These are phyloP conservation scores for Melolontha melolontha DNA, from an alignment of 2,888 invertebrate species.

Conservation along the genomic window DNA sequence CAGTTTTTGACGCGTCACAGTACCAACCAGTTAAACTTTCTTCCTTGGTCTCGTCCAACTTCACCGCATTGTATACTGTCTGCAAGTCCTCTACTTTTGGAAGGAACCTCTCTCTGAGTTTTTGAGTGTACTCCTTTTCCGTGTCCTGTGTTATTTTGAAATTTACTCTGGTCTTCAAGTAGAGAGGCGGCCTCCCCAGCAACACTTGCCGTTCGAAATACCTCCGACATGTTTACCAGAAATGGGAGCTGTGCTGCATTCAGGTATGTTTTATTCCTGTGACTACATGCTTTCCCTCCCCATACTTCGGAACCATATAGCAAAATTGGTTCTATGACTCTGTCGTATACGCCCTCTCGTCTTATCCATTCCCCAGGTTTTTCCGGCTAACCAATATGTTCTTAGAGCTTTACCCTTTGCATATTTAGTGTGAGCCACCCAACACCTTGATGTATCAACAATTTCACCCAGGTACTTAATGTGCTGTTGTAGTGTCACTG, in stretches of 20 bases:
- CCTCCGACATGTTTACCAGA: slow-evolving; percentile 40
- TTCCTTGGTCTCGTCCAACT: no score
- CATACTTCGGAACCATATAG: slow-evolving; percentile 49
- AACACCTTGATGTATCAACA: no score
- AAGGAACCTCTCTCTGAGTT: no score
- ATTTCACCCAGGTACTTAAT: no score
- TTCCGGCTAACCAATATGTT: not conserved
- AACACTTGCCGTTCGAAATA: slow-evolving; percentile 47
- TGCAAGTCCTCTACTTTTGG: no score
- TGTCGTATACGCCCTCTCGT: not conserved
- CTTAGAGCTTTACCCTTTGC: not conserved
- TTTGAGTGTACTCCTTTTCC: no score
- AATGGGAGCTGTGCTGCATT: slow-evolving; percentile 44
- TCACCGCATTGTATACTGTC: no score
- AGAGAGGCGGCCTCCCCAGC: slow-evolving; percentile 13
- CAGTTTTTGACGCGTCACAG: no score
- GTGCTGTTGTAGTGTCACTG: no score
- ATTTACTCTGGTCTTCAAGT: no score
- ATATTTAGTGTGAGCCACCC: not conserved
- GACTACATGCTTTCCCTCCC: slow-evolving; percentile 42
- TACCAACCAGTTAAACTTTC: no score
- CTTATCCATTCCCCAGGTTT: not conserved
- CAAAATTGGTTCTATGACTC: slow-evolving; percentile 42
- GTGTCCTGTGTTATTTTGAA: no score
- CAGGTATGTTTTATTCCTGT: slow-evolving; percentile 41